phyloP scores from a whole-genome alignment of 2,797 vertebrate species.

The Mormyrops attenuatus region DNA sequence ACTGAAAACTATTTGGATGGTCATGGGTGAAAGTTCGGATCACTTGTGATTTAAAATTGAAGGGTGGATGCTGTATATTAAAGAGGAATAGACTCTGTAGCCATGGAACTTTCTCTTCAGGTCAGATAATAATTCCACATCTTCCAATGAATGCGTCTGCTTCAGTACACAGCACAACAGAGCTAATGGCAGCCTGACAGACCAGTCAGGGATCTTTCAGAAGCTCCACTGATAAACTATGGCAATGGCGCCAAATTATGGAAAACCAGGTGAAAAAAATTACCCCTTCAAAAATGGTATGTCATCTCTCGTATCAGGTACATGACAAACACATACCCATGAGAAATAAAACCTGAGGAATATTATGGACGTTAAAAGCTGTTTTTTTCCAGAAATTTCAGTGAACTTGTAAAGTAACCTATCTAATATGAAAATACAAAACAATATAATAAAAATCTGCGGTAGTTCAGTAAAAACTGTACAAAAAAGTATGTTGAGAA shows the following conservation, averaged over 20 bases:
- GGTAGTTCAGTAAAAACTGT: not conserved
- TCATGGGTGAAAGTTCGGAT: not conserved
- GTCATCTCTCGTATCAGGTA: not conserved
- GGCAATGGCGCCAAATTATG: not conserved
- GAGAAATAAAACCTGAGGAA: not conserved
- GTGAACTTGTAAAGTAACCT: not conserved
- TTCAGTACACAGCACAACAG: not conserved
- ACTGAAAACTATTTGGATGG: not conserved
- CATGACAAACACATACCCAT: not conserved
- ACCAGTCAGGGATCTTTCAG: not conserved
- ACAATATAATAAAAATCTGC: not conserved
- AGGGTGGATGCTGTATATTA: not conserved
- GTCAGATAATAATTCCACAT: not conserved
- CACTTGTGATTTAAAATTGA: not conserved
- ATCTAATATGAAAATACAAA: not conserved
- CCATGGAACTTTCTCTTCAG: not conserved
- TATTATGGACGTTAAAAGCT: not conserved
- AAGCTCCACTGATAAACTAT: not conserved
- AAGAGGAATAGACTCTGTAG: not conserved
- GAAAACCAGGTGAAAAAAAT: not conserved
- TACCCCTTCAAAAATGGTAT: not conserved
- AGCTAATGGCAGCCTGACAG: not conserved
- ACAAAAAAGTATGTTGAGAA: not conserved
- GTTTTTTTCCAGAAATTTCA: not conserved
- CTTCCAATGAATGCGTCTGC: not conserved